phyloP scores from a whole-genome alignment of 1,140 invertebrate species.

The Papilio glaucus region DNA sequence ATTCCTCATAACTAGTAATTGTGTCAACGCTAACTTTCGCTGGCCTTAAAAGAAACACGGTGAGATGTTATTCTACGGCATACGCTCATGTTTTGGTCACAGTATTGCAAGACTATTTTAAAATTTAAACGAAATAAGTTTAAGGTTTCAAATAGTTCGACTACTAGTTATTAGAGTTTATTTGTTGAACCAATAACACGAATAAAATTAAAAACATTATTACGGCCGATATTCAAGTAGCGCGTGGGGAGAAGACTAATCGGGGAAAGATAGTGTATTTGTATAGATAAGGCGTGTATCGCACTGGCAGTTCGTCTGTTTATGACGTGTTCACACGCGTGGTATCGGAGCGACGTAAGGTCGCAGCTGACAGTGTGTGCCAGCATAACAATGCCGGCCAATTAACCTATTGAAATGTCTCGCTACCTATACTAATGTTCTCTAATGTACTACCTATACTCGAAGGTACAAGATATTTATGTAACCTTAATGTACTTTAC shows the following conservation, averaged over 20 bases:
- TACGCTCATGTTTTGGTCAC: background rate
- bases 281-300: constrained; percentile 5
- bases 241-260: background rate
- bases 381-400: constrained; percentile 77
- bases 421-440: constrained; percentile 58
- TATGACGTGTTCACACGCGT: constrained; percentile 64
- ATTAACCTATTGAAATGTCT: constrained; percentile 79
- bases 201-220: background rate
- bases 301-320: constrained; percentile 42
- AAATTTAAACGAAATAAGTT: too few species aligned
- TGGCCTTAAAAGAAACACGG: constrained; percentile 5
- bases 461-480: background rate
- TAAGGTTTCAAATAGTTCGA: background rate
- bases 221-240: background rate
- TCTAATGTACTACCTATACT: constrained; percentile 48
- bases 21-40: constrained; percentile 15
- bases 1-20: constrained; percentile 19
- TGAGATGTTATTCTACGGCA: constrained; percentile 18
- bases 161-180: background rate
- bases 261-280: background rate
- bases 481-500: background rate
- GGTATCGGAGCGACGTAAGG: constrained; percentile 74
- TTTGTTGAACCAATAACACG: too few species aligned
- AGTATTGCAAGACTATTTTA: too few species aligned
- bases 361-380: constrained; percentile 73